These are phyloP conservation scores for Drosophila lacertosa DNA, from an alignment of 1,140 invertebrate species.

Conservation along the genomic window DNA sequence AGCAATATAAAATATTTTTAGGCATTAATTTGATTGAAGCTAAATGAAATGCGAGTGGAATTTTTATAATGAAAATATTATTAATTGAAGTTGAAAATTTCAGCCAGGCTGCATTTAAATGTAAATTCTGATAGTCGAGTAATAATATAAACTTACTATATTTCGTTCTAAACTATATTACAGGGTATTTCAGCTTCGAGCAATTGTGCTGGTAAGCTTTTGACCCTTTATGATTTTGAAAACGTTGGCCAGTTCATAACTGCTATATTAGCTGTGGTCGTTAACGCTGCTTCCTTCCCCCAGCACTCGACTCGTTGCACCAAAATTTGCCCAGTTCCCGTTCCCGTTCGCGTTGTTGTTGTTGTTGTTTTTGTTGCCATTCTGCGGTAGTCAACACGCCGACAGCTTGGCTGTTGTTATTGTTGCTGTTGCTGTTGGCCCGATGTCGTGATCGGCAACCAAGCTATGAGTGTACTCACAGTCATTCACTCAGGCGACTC, in stretches of 20 bases:
- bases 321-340: slow-evolving; percentile 33
- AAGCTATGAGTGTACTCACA: slow-evolving; percentile 26
- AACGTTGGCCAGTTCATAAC: slow-evolving; percentile 50
- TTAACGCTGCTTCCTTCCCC: slow-evolving; percentile 11
- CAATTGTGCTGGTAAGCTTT: background rate
- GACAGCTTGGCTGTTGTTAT: slow-evolving; percentile 26
- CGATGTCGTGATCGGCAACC: slow-evolving; percentile 64
- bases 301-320: slow-evolving; percentile 1
- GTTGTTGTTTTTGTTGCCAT: slow-evolving; percentile 22
- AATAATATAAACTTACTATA: no score
- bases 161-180: background rate
- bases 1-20: background rate
- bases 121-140: background rate
- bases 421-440: slow-evolving; percentile 40
- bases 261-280: slow-evolving; percentile 52
- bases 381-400: slow-evolving; percentile 29
- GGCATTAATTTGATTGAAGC: background rate
- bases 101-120: background rate
- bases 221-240: background rate
- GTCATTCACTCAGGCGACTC: slow-evolving; percentile 38
- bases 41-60: background rate
- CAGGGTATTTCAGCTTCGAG: background rate
- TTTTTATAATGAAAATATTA: background rate
- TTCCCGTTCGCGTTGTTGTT: slow-evolving; percentile 5
- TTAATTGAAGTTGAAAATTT: no score